phyloP scores from a whole-genome alignment of 2,113 vertebrate species.

The Ctenomys sociabilis region DNA sequence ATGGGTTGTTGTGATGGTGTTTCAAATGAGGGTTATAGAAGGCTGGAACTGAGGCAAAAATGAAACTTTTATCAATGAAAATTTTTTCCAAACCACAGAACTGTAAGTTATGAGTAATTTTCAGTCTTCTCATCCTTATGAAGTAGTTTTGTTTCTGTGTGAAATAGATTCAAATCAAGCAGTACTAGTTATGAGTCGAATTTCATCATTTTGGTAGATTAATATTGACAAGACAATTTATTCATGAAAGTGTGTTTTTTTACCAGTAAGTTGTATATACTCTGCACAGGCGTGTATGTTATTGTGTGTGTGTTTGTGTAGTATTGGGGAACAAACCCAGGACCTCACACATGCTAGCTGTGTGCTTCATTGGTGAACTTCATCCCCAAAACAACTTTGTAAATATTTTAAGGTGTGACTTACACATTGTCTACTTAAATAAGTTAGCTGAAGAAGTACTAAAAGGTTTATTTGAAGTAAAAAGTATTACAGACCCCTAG shows the following conservation, averaged over 20 bases:
- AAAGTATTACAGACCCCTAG: background rate
- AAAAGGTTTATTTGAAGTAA: constrained; percentile 36
- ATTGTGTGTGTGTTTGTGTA: background rate
- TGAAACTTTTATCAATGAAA: background rate
- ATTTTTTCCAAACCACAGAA: background rate
- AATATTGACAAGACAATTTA: constrained; percentile 21
- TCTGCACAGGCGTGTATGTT: background rate
- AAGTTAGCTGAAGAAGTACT: constrained; percentile 8
- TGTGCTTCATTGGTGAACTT: background rate
- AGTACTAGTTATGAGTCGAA: background rate
- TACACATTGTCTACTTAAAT: background rate
- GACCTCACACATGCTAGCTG: background rate
- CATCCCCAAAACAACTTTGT: background rate
- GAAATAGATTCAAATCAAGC: background rate
- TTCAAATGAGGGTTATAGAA: background rate
- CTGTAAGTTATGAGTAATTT: background rate
- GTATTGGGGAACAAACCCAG: background rate
- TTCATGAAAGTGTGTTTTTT: background rate
- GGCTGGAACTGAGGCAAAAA: too few relatives aligned
- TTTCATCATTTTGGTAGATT: background rate
- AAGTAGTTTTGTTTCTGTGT: background rate
- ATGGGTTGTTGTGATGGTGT: background rate
- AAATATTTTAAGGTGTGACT: constrained; percentile 30
- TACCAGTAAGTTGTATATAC: background rate
- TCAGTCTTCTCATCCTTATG: background rate